Percentiles rank a stretch among this genome's conserved stretches.
These are phyloP conservation scores for Tympanoctomys barrerae DNA, from an alignment of 2,797 vertebrate genomes.

Conservation along the genomic window DNA sequence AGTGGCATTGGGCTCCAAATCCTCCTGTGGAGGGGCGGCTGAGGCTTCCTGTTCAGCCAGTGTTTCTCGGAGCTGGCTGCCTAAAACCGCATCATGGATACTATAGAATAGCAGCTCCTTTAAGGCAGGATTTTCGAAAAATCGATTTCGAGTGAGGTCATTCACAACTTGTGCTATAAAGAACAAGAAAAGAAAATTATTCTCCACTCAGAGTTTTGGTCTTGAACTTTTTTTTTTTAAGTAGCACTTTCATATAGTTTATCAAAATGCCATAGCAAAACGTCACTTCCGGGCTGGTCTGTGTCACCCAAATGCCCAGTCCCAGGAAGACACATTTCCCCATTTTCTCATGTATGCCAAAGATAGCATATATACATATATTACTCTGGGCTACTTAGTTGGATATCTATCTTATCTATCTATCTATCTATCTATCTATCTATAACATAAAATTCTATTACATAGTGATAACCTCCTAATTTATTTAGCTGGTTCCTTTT, in stretches of 20 bases:
- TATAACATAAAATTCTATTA: not conserved
- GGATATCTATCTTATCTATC: not conserved
- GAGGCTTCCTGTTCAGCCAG: slow-evolving; percentile 71
- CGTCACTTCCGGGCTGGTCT: not conserved
- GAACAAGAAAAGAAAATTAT: slow-evolving; percentile 71
- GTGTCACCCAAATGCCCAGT: not conserved
- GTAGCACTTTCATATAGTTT: not conserved
- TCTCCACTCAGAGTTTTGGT: not conserved
- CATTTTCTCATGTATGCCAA: not conserved
- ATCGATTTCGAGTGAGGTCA: slow-evolving; percentile 91
- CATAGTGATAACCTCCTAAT: not conserved
- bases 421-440: not conserved
- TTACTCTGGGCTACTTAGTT: not conserved
- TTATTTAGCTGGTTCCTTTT: not conserved
- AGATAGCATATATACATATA: not conserved
- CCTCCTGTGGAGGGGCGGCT: slow-evolving; percentile 34
- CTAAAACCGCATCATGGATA: slow-evolving; percentile 94
- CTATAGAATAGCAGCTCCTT: slow-evolving; percentile 93
- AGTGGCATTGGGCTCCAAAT: slow-evolving; percentile 72
- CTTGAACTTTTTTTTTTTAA: not conserved
- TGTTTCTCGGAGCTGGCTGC: slow-evolving; percentile 87
- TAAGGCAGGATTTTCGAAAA: slow-evolving; percentile 90
- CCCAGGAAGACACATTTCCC: not conserved
- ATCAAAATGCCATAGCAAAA: not conserved
- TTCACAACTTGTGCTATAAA: slow-evolving; percentile 90